These are phyloP conservation scores for Caiman crocodilus DNA, from an alignment of 2,797 vertebrate genomes.

Conservation along the genomic window DNA sequence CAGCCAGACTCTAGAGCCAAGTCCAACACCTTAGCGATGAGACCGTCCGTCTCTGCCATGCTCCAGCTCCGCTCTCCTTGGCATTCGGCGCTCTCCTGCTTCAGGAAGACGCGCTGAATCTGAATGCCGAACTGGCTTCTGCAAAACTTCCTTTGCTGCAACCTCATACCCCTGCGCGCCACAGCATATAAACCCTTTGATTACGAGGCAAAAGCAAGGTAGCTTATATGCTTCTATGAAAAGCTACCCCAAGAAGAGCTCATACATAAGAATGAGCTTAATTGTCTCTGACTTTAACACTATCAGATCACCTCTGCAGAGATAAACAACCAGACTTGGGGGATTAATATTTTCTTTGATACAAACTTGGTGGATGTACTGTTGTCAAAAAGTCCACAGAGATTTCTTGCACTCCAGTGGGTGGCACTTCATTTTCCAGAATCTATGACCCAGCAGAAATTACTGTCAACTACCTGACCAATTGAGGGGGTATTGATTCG, in stretches of 20 bases:
- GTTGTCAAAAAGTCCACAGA: conserved; percentile 69
- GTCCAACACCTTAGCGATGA: background rate
- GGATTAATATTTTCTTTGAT: conserved; percentile 70
- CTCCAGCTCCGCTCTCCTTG: background rate
- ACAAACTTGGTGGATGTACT: conserved; percentile 69
- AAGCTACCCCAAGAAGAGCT: conserved; percentile 8
- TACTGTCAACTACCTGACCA: conserved; percentile 83
- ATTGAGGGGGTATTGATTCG: conserved; percentile 80
- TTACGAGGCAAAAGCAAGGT: conserved; percentile 7
- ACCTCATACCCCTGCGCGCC: background rate
- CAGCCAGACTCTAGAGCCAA: background rate
- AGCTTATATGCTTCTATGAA: background rate
- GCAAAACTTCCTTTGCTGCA: background rate
- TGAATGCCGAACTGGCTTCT: background rate
- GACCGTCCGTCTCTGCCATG: background rate
- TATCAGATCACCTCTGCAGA: conserved; percentile 52
- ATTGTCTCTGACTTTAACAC: conserved; percentile 52
- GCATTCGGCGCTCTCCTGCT: too few relatives aligned
- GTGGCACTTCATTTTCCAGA: conserved; percentile 80
- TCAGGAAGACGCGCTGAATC: background rate
- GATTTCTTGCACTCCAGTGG: conserved; percentile 71
- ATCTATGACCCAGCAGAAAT: conserved; percentile 86
- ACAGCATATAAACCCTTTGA: background rate
- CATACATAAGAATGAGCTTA: conserved; percentile 19
- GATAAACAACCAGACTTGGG: conserved; percentile 62